phyloP scores from a whole-genome alignment of 2,113 vertebrate genomes.

The Dicentrarchus labrax region DNA sequence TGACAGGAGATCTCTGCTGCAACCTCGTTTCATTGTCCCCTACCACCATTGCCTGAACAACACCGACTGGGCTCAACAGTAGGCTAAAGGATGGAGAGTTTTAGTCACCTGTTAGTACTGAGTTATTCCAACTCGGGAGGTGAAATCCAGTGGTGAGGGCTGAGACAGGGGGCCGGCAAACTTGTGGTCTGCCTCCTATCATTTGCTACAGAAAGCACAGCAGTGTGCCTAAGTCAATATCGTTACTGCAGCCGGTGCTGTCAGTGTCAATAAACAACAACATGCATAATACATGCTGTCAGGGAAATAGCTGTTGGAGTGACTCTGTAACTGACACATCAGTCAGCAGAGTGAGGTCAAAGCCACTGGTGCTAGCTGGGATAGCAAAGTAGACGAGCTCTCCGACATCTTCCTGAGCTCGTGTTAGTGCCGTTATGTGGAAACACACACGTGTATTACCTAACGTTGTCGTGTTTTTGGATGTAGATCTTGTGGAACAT shows the following conservation, averaged over 20 bases:
- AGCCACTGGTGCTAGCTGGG: slow-evolving; percentile 25
- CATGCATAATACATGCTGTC: slow-evolving; percentile 71
- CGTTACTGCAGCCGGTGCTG: slow-evolving; percentile 41
- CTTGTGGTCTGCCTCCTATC: slow-evolving; percentile 37
- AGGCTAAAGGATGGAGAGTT: slow-evolving; percentile 44
- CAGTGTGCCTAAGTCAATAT: slow-evolving; percentile 55
- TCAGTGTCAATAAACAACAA: slow-evolving; percentile 68
- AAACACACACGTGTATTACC: slow-evolving; percentile 80
- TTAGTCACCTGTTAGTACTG: slow-evolving; percentile 20
- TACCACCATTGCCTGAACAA: slow-evolving; percentile 1
- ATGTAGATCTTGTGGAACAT: slow-evolving; percentile 99
- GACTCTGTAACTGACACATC: slow-evolving; percentile 60
- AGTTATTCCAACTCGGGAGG: slow-evolving; percentile 32
- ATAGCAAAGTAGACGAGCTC: slow-evolving; percentile 9
- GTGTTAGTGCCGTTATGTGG: neutral
- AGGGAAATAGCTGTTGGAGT: slow-evolving; percentile 62
- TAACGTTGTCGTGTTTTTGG: slow-evolving; percentile 98
- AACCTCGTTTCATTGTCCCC: slow-evolving; percentile 34
- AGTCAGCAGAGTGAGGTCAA: slow-evolving; percentile 42
- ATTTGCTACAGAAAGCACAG: slow-evolving; percentile 56
- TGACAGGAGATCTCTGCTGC: slow-evolving; percentile 39
- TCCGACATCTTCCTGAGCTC: neutral
- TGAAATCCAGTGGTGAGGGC: slow-evolving; percentile 32
- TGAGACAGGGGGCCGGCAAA: slow-evolving; percentile 37
- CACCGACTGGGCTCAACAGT: slow-evolving; percentile 7